Evolutionary conservation across 2,888 invertebrate genomes (phyloP).

Genomic region (Brenthis ino): DNA sequence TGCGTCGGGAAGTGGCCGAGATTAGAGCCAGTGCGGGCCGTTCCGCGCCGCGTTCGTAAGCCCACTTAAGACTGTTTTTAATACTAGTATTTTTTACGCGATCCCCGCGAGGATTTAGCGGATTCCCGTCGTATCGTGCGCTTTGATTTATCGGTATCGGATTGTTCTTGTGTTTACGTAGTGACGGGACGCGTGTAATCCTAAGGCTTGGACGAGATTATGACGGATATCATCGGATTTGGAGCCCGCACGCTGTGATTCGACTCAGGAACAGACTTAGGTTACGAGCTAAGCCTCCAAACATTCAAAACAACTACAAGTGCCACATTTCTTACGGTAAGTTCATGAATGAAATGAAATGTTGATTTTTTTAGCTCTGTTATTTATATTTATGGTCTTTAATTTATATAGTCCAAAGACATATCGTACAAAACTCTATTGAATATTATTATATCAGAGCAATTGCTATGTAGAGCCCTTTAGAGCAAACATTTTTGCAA

Average conservation of each 20-base stretch:
- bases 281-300: conserved; percentile 13
- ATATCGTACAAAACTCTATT: too few species aligned
- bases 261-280: conserved; percentile 46
- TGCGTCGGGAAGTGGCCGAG: conserved; percentile 89
- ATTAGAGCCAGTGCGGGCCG: conserved; percentile 86
- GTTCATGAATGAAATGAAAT: not conserved
- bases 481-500: too few species aligned
- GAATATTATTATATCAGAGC: too few species aligned
- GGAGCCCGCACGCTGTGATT: conserved; percentile 68
- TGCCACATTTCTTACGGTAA: conserved; percentile 15
- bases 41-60: conserved; percentile 85
- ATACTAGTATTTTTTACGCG: conserved; percentile 86
- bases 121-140: conserved; percentile 79
- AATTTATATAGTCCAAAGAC: too few species aligned
- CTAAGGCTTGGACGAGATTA: conserved; percentile 77
- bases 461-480: too few species aligned
- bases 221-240: conserved; percentile 78
- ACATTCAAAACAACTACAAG: conserved; percentile 17
- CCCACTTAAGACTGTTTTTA: conserved; percentile 88
- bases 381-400: not conserved
- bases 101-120: conserved; percentile 82
- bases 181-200: conserved; percentile 75
- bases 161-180: conserved; percentile 80
- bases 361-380: not conserved
- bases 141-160: conserved; percentile 82